These are phyloP conservation scores for Protobothrops flavoviridis DNA, from an alignment of 2,113 vertebrate genomes.

Conservation along the genomic window DNA sequence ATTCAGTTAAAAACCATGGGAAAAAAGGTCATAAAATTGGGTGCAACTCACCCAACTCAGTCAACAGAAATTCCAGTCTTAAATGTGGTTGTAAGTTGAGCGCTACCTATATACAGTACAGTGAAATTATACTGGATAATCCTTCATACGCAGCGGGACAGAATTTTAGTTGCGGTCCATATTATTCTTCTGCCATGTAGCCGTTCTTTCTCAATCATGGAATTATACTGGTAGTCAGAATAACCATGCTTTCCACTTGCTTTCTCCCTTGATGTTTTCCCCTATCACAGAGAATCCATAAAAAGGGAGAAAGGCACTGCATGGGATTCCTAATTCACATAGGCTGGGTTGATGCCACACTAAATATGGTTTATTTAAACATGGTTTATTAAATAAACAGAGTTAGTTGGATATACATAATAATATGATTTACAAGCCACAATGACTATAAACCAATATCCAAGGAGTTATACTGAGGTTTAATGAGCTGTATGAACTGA, in stretches of 20 bases:
- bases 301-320: neutral
- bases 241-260: neutral
- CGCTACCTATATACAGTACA: neutral
- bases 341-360: neutral
- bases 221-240: neutral
- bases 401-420: neutral
- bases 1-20: too few relatives aligned
- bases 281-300: neutral
- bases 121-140: neutral
- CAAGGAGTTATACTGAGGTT: neutral
- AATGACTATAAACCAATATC: neutral
- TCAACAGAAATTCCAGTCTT: too few relatives aligned
- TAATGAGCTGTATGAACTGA: neutral
- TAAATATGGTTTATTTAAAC: neutral
- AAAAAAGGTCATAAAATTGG: too few relatives aligned
- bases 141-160: neutral
- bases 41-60: too few relatives aligned
- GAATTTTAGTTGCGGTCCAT: neutral
- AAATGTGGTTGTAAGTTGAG: too few relatives aligned
- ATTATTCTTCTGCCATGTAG: neutral
- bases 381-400: neutral
- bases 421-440: neutral
- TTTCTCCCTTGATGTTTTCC: neutral
- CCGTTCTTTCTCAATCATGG: neutral
- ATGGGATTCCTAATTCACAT: neutral